A percentile compares a stretch with the other conserved stretches of the same genome.
These are phyloP conservation scores for Chlorospingus flavigularis DNA, from an alignment of 2,797 vertebrate genomes.

Conservation along the genomic window DNA sequence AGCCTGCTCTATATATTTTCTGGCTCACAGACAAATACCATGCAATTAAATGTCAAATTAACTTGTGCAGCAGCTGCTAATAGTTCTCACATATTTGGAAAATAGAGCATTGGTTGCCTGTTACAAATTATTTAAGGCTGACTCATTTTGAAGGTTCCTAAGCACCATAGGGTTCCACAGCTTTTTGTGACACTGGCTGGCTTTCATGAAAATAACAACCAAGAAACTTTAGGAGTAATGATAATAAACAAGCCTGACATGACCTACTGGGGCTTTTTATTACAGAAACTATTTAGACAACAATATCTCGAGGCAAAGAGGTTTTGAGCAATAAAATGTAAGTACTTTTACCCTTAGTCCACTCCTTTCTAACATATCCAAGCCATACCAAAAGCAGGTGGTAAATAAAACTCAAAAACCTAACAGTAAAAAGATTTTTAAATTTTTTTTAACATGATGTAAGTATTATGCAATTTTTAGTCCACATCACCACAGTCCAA, in stretches of 20 bases:
- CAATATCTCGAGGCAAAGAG: neutral
- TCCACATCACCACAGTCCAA: neutral
- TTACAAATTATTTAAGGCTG: constrained; percentile 23
- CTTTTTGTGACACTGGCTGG: neutral
- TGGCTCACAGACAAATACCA: neutral
- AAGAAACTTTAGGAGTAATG: neutral
- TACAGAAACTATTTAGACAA: neutral
- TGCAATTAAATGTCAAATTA: neutral
- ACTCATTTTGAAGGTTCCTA: constrained; percentile 26
- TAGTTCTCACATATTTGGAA: constrained; percentile 27
- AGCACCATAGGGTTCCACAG: neutral
- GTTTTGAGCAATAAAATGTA: neutral
- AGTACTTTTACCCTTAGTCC: neutral
- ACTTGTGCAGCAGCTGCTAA: constrained; percentile 32
- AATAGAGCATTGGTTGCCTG: neutral
- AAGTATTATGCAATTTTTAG: neutral
- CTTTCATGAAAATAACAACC: neutral
- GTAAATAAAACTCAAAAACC: neutral
- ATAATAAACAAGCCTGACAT: constrained; percentile 22
- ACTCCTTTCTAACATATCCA: neutral
- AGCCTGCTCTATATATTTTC: neutral
- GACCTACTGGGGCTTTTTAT: neutral
- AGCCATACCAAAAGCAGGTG: neutral
- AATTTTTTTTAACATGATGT: neutral
- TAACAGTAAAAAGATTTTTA: neutral